Evolutionary conservation across 1,140 invertebrate genomes (phyloP).

Genomic region (Latrodectus geometricus): DNA sequence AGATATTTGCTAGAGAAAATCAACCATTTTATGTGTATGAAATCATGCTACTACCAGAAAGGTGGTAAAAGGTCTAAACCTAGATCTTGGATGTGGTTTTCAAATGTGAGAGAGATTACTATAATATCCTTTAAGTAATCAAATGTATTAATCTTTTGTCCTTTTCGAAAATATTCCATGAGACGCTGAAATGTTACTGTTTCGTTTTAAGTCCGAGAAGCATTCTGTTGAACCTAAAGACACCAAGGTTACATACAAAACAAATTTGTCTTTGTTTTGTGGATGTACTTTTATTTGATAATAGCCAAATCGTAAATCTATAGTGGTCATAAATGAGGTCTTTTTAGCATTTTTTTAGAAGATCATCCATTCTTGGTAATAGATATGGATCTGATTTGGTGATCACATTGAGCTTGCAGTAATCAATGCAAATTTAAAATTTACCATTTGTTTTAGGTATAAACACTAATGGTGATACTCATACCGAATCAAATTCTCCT

Average conservation of each 20-base stretch:
- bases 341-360: not conserved
- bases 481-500: slow-evolving; percentile 58
- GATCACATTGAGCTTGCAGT: slow-evolving; percentile 1
- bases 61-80: too few species aligned
- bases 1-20: too few species aligned
- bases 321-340: not conserved
- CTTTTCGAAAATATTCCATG: slow-evolving; percentile 68
- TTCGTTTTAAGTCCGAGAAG: slow-evolving; percentile 66
- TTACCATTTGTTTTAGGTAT: slow-evolving; percentile 64
- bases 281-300: slow-evolving; percentile 64
- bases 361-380: slow-evolving; percentile 21
- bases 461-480: slow-evolving; percentile 64
- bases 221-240: slow-evolving; percentile 59
- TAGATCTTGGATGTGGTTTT: too few species aligned
- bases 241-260: slow-evolving; percentile 32
- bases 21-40: too few species aligned
- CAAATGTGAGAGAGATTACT: not conserved
- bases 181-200: slow-evolving; percentile 65
- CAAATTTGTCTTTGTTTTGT: slow-evolving; percentile 23
- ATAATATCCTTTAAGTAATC: not conserved
- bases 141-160: slow-evolving; percentile 26
- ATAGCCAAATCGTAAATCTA: slow-evolving; percentile 15
- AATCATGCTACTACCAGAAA: too few species aligned
- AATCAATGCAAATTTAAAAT: slow-evolving; percentile 66
- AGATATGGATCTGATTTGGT: slow-evolving; percentile 24